Percentiles rank a stretch among this genome's conserved stretches.
Evolutionary conservation across 2,888 invertebrate genomes (phyloP).

Genomic region (Lomographa bimaculata): DNA sequence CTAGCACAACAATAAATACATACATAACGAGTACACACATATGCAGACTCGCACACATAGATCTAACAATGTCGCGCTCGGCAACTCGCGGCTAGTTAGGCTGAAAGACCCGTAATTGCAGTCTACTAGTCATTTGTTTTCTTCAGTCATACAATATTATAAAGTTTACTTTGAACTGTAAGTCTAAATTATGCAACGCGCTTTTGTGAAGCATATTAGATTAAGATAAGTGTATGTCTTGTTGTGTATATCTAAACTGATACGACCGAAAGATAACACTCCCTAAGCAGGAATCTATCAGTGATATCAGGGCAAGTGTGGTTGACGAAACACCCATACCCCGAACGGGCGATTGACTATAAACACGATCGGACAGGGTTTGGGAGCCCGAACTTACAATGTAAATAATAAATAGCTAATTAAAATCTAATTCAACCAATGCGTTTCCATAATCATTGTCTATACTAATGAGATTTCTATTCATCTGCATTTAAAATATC

Average conservation of each 20-base stretch:
- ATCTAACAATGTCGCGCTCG: slow-evolving; percentile 27
- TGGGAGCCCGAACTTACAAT: slow-evolving; percentile 46
- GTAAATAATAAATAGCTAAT: slow-evolving; percentile 74
- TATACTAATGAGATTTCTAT: slow-evolving; percentile 76
- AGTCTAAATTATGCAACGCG: slow-evolving; percentile 18
- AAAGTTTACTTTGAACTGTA: slow-evolving; percentile 28
- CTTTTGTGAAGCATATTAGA: slow-evolving; percentile 24
- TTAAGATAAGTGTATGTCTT: slow-evolving; percentile 32
- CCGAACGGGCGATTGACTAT: slow-evolving; percentile 28
- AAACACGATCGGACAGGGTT: slow-evolving; percentile 38
- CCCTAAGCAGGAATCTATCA: slow-evolving; percentile 34
- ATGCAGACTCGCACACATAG: too few relatives aligned
- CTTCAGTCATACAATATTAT: slow-evolving; percentile 33
- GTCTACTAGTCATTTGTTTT: slow-evolving; percentile 34
- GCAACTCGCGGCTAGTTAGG: slow-evolving; percentile 29
- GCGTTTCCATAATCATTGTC: slow-evolving; percentile 56
- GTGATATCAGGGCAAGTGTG: slow-evolving; percentile 38
- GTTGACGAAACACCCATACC: slow-evolving; percentile 35
- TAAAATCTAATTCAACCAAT: slow-evolving; percentile 69
- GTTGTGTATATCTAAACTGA: slow-evolving; percentile 26
- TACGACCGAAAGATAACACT: slow-evolving; percentile 37
- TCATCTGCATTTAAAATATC: slow-evolving; percentile 64
- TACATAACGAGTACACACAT: slow-evolving; percentile 12
- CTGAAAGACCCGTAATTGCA: slow-evolving; percentile 51
- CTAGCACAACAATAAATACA: slow-evolving; percentile 26